phyloP scores from a whole-genome alignment of 2,888 invertebrate genomes.

The Limnephilus marmoratus region DNA sequence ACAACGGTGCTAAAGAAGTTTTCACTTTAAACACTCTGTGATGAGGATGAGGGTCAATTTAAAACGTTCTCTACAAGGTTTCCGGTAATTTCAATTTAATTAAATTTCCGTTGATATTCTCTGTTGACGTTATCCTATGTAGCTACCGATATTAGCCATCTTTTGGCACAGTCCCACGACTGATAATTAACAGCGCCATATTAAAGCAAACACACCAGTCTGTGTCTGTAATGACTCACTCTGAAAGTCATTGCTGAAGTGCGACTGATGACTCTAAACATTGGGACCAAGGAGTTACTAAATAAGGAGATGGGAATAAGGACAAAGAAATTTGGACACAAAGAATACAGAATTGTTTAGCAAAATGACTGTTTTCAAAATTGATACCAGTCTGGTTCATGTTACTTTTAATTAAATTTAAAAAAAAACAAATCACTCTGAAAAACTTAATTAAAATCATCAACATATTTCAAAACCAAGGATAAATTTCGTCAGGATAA shows the following conservation, averaged over 20 bases:
- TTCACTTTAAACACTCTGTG: too few species aligned
- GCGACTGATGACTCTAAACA: background rate
- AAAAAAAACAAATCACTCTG: too few species aligned
- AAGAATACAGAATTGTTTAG: background rate
- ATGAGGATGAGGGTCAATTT: background rate
- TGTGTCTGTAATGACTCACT: background rate
- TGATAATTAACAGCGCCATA: constrained; percentile 59
- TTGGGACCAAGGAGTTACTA: background rate
- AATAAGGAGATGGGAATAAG: background rate
- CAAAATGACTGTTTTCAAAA: too few species aligned
- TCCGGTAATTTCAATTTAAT: background rate
- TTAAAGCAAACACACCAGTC: constrained; percentile 41
- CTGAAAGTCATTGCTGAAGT: background rate
- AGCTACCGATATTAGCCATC: constrained; percentile 44
- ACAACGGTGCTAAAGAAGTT: too few species aligned
- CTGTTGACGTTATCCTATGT: background rate
- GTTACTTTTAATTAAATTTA: too few species aligned
- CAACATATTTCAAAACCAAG: too few species aligned
- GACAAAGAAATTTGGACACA: background rate
- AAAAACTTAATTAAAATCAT: too few species aligned
- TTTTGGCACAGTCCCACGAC: constrained; percentile 63
- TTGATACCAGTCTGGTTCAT: too few species aligned
- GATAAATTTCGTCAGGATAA: too few species aligned
- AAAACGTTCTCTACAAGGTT: background rate
- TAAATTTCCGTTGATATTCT: background rate